Base-by-base conservation (phyloP, 1,140 invertebrate genomes). In the Wasmannia auropunctata region DNA sequence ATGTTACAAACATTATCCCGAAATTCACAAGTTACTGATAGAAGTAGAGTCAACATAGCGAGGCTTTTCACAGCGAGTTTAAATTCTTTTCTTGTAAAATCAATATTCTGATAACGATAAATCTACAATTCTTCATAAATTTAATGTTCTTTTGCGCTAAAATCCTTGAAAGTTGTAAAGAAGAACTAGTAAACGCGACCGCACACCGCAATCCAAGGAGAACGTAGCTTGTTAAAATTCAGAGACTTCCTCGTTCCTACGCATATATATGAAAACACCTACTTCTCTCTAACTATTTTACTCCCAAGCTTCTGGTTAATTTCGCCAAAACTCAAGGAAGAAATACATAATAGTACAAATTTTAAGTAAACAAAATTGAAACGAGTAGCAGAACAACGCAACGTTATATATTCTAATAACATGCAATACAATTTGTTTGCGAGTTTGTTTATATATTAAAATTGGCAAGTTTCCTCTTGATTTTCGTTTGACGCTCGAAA, bases 151-250 rank as follows among this genome's bases (percentile, higher is more conserved):
- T 3, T 16, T 54, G 25, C 6, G 3, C 5, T 2, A 40, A 80
- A 69, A 80, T 80, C 7, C 43, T 69, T 19, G 16, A 80, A 54
- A 56, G 22, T 80, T 56, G 54, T 40, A 40, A 28, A 54, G 43
- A 79, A 28, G 34, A 54, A 69, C 31, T 56, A 11, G 62, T 51
- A 40, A 80, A 16, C 14, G 34, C n/a, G 10, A 54, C 46, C 4
- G 22, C 76, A 46, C 16, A 19, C 22, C 31, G 16, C 2, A n/a
- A 79, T 80, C 31, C 14, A 22, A 46, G 4, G 10, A 11, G 43
- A 80, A 51, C 34, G 22, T 40, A 79, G 31, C n/a, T 65, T 69
- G 63, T 80, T 80, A 80, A 80, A 54, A 69, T 80, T 69, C 49
- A 69, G 22, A 54, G 8, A 54, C 8, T 69, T 67, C n/a, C 34